phyloP scores from a whole-genome alignment of 2,797 vertebrate genomes.

The Enteromius anoplus region DNA sequence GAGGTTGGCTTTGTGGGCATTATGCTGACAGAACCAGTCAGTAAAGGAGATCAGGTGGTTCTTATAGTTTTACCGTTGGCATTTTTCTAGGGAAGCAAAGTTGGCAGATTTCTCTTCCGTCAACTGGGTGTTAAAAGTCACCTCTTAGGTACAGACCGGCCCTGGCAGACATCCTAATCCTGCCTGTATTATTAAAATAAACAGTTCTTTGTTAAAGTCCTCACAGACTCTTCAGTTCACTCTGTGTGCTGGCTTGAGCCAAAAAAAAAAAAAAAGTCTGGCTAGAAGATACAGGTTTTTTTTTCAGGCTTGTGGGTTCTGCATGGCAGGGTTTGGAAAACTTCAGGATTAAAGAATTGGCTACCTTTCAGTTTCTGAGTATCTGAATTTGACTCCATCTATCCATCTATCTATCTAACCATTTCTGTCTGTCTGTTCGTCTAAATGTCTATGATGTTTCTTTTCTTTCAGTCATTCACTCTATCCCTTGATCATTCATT shows the following conservation, averaged over 20 bases:
- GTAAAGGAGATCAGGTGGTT: neutral
- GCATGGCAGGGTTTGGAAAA: neutral
- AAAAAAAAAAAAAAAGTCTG: neutral
- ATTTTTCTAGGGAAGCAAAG: constrained; percentile 7
- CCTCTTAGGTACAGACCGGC: neutral
- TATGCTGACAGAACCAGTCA: neutral
- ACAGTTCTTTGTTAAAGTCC: constrained; percentile 34
- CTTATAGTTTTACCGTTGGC: neutral
- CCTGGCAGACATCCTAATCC: constrained; percentile 17
- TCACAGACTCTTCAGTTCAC: neutral
- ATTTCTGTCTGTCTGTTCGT: neutral
- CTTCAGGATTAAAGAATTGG: neutral
- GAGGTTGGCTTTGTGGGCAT: constrained; percentile 1
- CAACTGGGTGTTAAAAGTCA: constrained; percentile 31
- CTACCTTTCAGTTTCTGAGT: neutral
- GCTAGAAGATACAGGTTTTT: neutral
- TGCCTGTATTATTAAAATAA: constrained; percentile 32
- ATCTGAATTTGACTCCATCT: neutral
- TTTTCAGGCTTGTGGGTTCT: neutral
- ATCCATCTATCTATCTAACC: neutral
- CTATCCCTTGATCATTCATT: neutral
- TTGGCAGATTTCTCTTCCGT: neutral
- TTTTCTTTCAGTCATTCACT: neutral
- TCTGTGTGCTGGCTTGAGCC: neutral
- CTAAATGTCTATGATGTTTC: no score